Base-by-base conservation (phyloP, 2,888 invertebrate genomes). In the Lycophotia porphyrea region DNA sequence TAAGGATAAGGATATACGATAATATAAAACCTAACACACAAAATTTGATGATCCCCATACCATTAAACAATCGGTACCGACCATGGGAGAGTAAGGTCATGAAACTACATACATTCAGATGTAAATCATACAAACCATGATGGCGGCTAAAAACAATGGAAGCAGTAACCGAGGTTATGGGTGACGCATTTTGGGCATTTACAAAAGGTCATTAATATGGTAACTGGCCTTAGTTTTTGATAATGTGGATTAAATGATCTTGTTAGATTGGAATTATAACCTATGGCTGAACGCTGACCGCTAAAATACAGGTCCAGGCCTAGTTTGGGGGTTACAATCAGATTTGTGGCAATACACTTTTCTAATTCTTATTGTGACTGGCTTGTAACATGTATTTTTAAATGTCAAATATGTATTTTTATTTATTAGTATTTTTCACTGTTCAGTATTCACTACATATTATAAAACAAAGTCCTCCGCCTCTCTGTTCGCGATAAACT, bases 81-180 rank as follows among this genome's bases (percentile, higher is more conserved):
- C 86, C 86, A 87, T 87, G 87, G 78, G 82, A 82, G 61, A 64
- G 71, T 84, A 81, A 87, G 87, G 87, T 86, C 87, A 85, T 81
- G 44, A 78, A 66, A 86, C 79, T 58, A 60, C 58, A 58, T 34
- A 52, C 72, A 87, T 86, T 87, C 69, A 76, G 61, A 86, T 87
- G 84, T 34, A 76, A 86, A 86, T 85, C 66, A 82, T 80, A 83
- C 5, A 18, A 67, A 61, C 76, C 78, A 73, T 82, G 69, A 83
- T 82, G 82, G 79, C 83, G 63, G 60, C 21, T 24, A 27, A 64
- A 80, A 80, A 82, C 82, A 82, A 82, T 82, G 18, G 83, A n/a
- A 21, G 15, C 7, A 13, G 55, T 39, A 49, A 47, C 39, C 82
- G 84, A 84, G 88, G 89, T 81, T 81, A 65, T 27, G 24, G 44